Percentiles rank a stretch among this genome's conserved stretches.
These are phyloP conservation scores for Apis mellifera DNA, from an alignment of 1,140 invertebrate species.

Conservation along the genomic window DNA sequence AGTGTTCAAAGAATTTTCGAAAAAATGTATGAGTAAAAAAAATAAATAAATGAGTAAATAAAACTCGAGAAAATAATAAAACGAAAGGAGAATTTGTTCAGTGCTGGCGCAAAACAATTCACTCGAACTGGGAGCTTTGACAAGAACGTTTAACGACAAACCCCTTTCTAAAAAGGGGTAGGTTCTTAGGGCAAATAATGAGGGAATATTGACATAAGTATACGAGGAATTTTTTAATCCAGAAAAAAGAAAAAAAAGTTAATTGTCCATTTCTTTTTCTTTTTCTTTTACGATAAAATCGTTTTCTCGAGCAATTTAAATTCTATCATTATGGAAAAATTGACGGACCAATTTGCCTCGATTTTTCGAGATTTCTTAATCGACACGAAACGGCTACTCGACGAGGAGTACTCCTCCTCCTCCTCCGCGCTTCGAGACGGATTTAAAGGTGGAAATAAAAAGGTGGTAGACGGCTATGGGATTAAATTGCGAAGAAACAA, in stretches of 20 bases:
- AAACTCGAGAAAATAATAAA: no score
- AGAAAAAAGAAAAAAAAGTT: no score
- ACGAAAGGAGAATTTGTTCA: no score
- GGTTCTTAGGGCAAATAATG: not conserved
- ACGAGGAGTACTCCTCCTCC: not conserved
- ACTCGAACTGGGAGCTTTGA: not conserved
- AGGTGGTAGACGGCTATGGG: slow-evolving; percentile 16
- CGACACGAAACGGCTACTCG: not conserved
- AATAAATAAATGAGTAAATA: no score
- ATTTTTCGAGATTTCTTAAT: slow-evolving; percentile 1
- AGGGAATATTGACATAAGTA: not conserved
- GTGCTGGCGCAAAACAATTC: no score
- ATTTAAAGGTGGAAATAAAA: slow-evolving; percentile 4
- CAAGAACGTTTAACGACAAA: not conserved
- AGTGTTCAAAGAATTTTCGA: no score
- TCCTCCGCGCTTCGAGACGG: not conserved
- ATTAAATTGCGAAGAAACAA: slow-evolving; percentile 53
- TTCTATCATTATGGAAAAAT: no score
- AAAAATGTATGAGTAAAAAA: no score
- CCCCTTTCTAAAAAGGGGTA: not conserved
- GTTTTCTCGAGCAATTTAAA: no score
- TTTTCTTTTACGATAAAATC: no score
- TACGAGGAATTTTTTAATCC: not conserved
- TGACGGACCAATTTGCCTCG: no score
- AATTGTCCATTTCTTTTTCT: no score